These are phyloP conservation scores for Clarias macrocephalus DNA, from an alignment of 2,113 vertebrate species.

Conservation along the genomic window DNA sequence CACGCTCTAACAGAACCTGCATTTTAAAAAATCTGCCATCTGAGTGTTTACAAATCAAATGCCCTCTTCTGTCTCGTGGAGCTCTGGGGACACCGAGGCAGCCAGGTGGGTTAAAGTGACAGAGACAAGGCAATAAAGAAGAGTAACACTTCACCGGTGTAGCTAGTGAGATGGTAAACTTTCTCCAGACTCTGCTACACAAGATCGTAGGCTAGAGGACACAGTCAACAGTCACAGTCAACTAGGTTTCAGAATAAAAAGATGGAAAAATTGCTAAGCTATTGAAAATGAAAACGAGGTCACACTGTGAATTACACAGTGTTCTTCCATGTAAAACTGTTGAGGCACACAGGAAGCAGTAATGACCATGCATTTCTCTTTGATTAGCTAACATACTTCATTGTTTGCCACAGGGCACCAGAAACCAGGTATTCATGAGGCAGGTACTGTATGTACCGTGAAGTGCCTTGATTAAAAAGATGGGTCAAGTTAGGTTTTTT, in stretches of 20 bases:
- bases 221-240: neutral
- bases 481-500: conserved; percentile 54
- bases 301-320: neutral
- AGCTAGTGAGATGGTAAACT: neutral
- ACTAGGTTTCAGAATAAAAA: neutral
- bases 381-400: conserved; percentile 63
- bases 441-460: conserved; percentile 59
- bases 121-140: conserved; percentile 9
- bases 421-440: conserved; percentile 64
- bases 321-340: neutral
- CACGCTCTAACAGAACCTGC: conserved; percentile 23
- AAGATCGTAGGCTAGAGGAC: neutral
- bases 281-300: neutral
- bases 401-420: conserved; percentile 56
- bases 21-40: conserved; percentile 27
- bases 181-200: conserved; percentile 1
- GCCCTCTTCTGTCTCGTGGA: conserved; percentile 7
- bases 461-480: conserved; percentile 57
- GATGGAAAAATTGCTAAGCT: neutral
- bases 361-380: conserved; percentile 49
- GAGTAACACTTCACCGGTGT: conserved; percentile 3
- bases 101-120: conserved; percentile 19
- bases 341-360: conserved; percentile 24
- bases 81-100: neutral
- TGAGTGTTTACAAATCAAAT: conserved; percentile 37